These are phyloP conservation scores for Rhincodon typus DNA, from an alignment of 2,797 vertebrate species.

Conservation along the genomic window DNA sequence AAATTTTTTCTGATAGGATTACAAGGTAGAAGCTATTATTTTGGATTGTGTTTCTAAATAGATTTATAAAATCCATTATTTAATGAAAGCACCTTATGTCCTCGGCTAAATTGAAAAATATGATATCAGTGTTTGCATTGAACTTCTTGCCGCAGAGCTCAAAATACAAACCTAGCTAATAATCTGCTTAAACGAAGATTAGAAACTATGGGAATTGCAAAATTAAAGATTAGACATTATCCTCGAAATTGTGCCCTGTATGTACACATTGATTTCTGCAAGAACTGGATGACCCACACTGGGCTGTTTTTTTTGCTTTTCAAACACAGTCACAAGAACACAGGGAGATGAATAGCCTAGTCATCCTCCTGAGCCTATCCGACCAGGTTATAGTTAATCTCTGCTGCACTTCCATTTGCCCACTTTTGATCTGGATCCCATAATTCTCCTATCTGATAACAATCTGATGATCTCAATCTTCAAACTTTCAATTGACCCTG, in stretches of 20 bases:
- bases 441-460: background rate
- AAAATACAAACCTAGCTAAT: constrained; percentile 2
- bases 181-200: background rate
- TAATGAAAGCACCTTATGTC: constrained; percentile 21
- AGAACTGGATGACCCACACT: background rate
- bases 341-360: background rate
- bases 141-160: too few species aligned
- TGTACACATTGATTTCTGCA: background rate
- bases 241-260: background rate
- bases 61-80: constrained; percentile 16
- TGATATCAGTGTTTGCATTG: background rate
- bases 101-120: constrained; percentile 20
- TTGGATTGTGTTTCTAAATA: background rate
- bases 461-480: background rate
- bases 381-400: background rate
- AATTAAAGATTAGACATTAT: background rate
- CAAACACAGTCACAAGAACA: background rate
- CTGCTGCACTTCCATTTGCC: background rate
- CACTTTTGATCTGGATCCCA: background rate
- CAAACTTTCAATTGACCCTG: background rate
- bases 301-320: background rate
- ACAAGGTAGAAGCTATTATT: background rate
- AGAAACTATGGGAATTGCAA: background rate
- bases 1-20: constrained; percentile 5
- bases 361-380: background rate